Conservation (phyloP, 2,888 invertebrate genomes). For the Junonia oenone region DNA sequence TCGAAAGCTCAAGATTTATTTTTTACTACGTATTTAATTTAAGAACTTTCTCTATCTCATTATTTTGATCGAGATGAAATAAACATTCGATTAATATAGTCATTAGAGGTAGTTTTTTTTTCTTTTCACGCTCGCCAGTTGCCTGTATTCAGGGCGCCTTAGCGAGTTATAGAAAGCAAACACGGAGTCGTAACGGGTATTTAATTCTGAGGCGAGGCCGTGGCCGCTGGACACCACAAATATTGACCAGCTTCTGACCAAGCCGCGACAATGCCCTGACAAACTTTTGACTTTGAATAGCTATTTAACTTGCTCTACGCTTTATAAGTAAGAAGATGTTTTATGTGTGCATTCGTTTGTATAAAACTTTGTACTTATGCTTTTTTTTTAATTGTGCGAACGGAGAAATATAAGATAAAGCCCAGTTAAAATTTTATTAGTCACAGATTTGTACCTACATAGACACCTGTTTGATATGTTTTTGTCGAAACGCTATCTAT, state of each 20-base stretch:
- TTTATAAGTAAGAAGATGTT: not conserved
- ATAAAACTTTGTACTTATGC: too few species aligned
- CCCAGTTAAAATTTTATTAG: too few species aligned
- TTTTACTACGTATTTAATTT: not conserved
- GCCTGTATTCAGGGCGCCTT: conserved; percentile 4
- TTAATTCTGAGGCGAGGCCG: conserved; percentile 6
- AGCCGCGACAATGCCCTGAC: not conserved
- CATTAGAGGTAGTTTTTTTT: not conserved
- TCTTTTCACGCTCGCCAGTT: not conserved
- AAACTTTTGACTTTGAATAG: not conserved
- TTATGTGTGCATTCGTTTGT: not conserved
- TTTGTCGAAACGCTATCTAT: too few species aligned
- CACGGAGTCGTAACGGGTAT: conserved; percentile 5
- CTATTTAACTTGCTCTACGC: not conserved
- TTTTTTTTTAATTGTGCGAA: too few species aligned
- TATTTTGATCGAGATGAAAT: not conserved
- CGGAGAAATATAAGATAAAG: too few species aligned
- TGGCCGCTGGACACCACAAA: conserved; percentile 6
- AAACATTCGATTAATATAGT: not conserved
- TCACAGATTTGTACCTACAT: too few species aligned
- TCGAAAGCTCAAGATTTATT: not conserved
- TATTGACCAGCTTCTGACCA: conserved; percentile 4
- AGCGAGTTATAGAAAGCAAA: conserved; percentile 15
- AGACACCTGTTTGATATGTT: too few species aligned
- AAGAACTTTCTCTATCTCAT: not conserved